Evolutionary conservation across 1,140 invertebrate species (phyloP), one percentile per base, ranked within the genome.

Genomic region (Brachionus koreanus): DNA sequence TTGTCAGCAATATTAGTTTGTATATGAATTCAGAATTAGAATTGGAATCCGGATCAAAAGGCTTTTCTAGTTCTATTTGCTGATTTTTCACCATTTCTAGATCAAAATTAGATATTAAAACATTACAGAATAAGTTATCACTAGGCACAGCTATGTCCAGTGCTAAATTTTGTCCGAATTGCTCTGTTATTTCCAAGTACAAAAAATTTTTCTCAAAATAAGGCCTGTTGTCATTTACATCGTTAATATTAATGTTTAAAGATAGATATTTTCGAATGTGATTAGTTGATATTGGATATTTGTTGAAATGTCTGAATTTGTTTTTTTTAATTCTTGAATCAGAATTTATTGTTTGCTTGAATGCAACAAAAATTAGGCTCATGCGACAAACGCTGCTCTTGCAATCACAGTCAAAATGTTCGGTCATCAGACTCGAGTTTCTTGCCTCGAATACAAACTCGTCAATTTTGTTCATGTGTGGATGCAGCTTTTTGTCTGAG

Each of bases 141-240:
- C 25, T 46, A 23, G 19, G 19, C 9, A 25, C 25, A 23, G 4
- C 0, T 13, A 23, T 25, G 9, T 23, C 43, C 43, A 25, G 37
- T n/a, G 5, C 39, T 19, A 46, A 25, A 25, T 29, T 74, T 49
- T 43, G 19, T 23, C 69, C 69, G 46, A 43, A 46, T 23, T 74
- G 19, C 46, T 74, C 69, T 16, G 69, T 25, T 10, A 46, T 74
- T 9, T 74, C 43, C 5, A 74, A 25, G 33, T 74, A 49, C 4
- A 74, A 74, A 49, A 74, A 74, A 74, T 74, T 74, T 46, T n/a
- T 43, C 1, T 9, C 3, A 74, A 74, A 74, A 43, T 42, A 43
- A 46, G 69, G 69, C 33, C 42, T 43, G 46, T 74, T 74, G 7
- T 74, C 69, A 74, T 74, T 74, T 29, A 74, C 6, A 33, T 74